Percentiles rank a stretch among this genome's conserved stretches.
These are phyloP conservation scores for Panulirus ornatus DNA, from an alignment of 1,140 invertebrate genomes.

Conservation along the genomic window DNA sequence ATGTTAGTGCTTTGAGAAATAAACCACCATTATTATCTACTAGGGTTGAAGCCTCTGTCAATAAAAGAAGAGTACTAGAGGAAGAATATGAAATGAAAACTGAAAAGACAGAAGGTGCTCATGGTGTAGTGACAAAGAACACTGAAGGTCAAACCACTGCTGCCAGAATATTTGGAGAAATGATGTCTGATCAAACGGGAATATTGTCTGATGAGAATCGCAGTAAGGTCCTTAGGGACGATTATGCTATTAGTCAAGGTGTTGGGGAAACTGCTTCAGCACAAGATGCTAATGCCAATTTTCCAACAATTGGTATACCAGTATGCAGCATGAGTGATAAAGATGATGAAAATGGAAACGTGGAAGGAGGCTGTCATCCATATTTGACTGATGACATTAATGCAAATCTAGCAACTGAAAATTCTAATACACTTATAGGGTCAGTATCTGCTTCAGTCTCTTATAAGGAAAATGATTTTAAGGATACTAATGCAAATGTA, in stretches of 20 bases:
- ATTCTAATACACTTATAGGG: not conserved
- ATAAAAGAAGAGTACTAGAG: slow-evolving; percentile 15
- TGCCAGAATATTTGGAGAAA: not conserved
- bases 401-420: slow-evolving; percentile 33
- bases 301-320: not conserved
- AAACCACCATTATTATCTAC: not conserved
- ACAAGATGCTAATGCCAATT: slow-evolving; percentile 53
- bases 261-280: not conserved
- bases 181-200: not conserved
- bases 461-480: not conserved
- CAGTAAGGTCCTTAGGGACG: slow-evolving; percentile 32
- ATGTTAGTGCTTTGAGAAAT: not conserved
- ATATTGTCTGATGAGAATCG: not conserved
- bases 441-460: not conserved
- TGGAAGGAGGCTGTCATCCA: not conserved
- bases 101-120: not conserved
- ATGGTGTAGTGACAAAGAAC: slow-evolving; percentile 2
- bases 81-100: slow-evolving; percentile 24
- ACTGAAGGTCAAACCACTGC: not conserved
- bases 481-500: slow-evolving; percentile 36
- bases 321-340: not conserved
- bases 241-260: slow-evolving; percentile 28
- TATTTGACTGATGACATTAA: not conserved
- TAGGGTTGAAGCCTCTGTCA: not conserved
- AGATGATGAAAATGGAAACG: slow-evolving; percentile 32